Conservation (phyloP, 2,797 vertebrate genomes). For the Melanitta fusca region DNA sequence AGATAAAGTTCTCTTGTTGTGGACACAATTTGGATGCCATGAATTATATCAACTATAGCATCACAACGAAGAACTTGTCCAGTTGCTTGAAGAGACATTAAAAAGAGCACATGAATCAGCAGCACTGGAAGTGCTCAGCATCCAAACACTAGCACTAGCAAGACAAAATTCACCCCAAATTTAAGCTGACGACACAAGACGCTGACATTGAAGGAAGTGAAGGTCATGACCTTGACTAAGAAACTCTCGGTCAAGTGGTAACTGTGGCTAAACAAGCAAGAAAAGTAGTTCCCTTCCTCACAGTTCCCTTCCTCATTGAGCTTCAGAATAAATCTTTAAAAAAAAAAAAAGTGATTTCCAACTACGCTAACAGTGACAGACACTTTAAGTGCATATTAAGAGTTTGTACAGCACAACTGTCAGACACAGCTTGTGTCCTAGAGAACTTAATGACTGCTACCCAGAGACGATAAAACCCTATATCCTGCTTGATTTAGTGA, state of each 20-base stretch:
- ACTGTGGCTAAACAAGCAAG: background rate
- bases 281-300: background rate
- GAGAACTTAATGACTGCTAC: background rate
- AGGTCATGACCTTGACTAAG: background rate
- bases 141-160: background rate
- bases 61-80: constrained; percentile 96
- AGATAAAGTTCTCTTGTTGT: constrained; percentile 96
- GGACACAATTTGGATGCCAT: constrained; percentile 90
- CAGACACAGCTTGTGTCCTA: background rate
- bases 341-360: background rate
- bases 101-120: background rate
- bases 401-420: background rate
- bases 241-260: background rate
- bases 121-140: background rate
- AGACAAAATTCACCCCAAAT: background rate
- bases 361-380: background rate
- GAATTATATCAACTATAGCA: constrained; percentile 93
- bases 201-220: background rate
- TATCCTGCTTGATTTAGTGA: background rate
- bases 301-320: background rate
- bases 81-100: constrained; percentile 80
- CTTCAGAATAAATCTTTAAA: background rate
- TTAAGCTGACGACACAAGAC: background rate
- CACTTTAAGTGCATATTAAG: rapidly evolving
- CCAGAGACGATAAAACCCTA: background rate